These are phyloP conservation scores for Mus pahari DNA, from an alignment of 2,113 vertebrate genomes.

Conservation along the genomic window DNA sequence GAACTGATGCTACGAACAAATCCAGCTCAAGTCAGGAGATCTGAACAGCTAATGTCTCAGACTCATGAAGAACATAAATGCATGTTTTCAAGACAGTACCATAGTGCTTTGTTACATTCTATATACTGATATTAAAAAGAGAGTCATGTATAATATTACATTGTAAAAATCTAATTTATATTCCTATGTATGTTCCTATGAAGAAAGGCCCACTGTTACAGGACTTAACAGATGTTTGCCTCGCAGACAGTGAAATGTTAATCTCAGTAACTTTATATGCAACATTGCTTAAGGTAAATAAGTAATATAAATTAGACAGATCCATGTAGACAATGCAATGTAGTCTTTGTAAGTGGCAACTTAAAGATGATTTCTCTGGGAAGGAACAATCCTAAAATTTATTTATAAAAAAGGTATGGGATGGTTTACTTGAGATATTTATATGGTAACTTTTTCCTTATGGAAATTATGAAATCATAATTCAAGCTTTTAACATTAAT, in stretches of 20 bases:
- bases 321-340: not conserved
- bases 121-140: not conserved
- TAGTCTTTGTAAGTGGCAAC: not conserved
- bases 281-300: not conserved
- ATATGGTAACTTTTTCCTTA: not conserved
- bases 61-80: constrained; percentile 2
- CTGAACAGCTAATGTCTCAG: not conserved
- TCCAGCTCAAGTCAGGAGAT: not conserved
- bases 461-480: not conserved
- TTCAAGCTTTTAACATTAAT: not conserved
- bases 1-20: not conserved
- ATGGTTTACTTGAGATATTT: not conserved
- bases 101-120: not conserved
- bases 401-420: not conserved
- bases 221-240: not conserved
- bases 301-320: not conserved
- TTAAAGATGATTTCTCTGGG: not conserved
- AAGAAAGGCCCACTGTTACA: not conserved
- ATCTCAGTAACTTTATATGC: not conserved
- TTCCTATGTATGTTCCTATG: not conserved
- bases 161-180: not conserved
- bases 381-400: not conserved
- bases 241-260: not conserved
- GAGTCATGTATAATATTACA: not conserved
- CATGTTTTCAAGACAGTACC: constrained; percentile 15